Percentiles rank a stretch among this genome's conserved stretches.
Evolutionary conservation across 2,797 vertebrate genomes (phyloP).

Genomic region (Molossus alvarezi): DNA sequence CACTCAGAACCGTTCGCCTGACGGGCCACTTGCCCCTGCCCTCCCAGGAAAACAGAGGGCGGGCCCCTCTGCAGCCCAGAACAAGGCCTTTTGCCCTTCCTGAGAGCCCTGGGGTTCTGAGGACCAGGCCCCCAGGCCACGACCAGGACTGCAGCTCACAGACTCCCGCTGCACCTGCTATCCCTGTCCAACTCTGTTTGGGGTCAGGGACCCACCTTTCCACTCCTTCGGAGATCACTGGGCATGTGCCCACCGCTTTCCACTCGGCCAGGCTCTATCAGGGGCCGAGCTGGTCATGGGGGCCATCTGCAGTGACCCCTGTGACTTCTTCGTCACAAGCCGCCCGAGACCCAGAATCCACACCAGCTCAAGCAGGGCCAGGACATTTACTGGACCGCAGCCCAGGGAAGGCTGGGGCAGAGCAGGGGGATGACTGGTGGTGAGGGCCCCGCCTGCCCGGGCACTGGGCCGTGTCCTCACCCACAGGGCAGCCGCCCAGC

Average conservation of each 20-base stretch:
- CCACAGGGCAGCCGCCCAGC: neutral
- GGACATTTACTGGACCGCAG: neutral
- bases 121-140: neutral
- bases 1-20: neutral
- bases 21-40: neutral
- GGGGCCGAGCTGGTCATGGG: neutral
- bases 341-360: neutral
- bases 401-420: neutral
- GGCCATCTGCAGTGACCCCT: neutral
- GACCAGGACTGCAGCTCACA: neutral
- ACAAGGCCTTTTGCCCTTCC: neutral
- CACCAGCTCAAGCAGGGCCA: neutral
- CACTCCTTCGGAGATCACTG: neutral
- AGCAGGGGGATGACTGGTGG: neutral
- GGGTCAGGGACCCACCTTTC: neutral
- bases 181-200: neutral
- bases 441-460: neutral
- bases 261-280: neutral
- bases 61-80: neutral
- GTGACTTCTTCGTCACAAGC: neutral
- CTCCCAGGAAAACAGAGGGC: neutral
- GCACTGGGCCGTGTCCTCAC: neutral
- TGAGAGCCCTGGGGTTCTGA: neutral
- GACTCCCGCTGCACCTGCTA: no score
- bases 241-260: neutral